A percentile compares a stretch with the other conserved stretches of the same genome.
Evolutionary conservation across 2,797 vertebrate genomes (phyloP).

Genomic region (Discoglossus pictus): DNA sequence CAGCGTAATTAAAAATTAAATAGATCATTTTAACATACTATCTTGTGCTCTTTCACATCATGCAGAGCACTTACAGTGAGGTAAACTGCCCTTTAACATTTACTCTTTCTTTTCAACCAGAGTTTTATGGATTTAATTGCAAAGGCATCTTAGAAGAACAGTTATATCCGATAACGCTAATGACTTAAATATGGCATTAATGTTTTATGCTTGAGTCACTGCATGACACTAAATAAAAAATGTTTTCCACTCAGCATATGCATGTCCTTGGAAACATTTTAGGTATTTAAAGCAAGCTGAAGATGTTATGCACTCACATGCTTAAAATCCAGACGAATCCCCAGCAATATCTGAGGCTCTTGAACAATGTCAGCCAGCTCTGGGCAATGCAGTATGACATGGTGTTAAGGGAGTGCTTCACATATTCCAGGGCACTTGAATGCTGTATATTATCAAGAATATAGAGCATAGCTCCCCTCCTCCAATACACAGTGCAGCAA

Average conservation of each 20-base stretch:
- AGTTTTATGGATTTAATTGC: no score
- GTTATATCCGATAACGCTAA: no score
- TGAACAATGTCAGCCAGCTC: constrained; percentile 27
- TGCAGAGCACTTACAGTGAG: no score
- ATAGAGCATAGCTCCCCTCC: constrained; percentile 2
- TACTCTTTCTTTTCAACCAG: no score
- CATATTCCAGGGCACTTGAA: constrained; percentile 27
- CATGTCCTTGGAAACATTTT: constrained; percentile 32
- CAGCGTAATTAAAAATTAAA: no score
- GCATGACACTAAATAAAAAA: constrained; percentile 13
- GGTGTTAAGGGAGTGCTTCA: constrained; percentile 28
- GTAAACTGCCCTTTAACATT: no score
- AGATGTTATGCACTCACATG: constrained; percentile 13
- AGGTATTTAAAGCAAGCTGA: constrained; percentile 47
- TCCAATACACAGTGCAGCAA: constrained; percentile 3
- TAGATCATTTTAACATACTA: no score
- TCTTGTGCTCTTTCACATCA: no score
- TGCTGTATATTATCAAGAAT: constrained; percentile 11
- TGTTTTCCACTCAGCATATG: constrained; percentile 24
- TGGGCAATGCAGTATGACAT: constrained; percentile 25
- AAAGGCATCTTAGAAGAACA: no score
- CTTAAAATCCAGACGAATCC: constrained; percentile 15
- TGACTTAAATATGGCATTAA: no score
- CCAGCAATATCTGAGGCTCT: constrained; percentile 14
- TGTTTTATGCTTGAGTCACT: constrained; percentile 3